A percentile compares a stretch with the other conserved stretches of the same genome.
phyloP scores from a whole-genome alignment of 2,888 invertebrate genomes.

The Lymantria dispar region DNA sequence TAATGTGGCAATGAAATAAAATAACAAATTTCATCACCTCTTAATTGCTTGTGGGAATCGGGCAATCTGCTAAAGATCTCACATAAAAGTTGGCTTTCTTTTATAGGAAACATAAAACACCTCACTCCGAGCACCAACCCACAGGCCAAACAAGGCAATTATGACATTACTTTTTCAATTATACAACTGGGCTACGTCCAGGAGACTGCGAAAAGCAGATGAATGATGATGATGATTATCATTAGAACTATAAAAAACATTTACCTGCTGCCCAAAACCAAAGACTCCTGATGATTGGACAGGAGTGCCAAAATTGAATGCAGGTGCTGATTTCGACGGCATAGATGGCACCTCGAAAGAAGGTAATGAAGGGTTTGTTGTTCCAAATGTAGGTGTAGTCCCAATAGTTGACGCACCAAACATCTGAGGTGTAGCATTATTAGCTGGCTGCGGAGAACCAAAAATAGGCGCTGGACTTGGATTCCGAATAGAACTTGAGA shows the following conservation, averaged over 20 bases:
- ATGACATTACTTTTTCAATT: no score
- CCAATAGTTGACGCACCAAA: slow-evolving; percentile 46
- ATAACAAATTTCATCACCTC: no score
- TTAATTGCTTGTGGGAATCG: no score
- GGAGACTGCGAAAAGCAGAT: neutral
- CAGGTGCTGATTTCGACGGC: slow-evolving; percentile 36
- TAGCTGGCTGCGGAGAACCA: slow-evolving; percentile 39
- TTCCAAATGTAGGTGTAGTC: slow-evolving; percentile 47
- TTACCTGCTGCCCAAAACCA: slow-evolving; percentile 70
- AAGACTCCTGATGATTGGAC: slow-evolving; percentile 47
- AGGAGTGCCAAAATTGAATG: slow-evolving; percentile 56
- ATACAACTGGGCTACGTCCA: neutral
- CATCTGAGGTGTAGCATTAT: slow-evolving; percentile 27
- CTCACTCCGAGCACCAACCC: no score
- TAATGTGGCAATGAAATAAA: no score
- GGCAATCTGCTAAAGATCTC: no score
- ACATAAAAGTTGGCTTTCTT: no score
- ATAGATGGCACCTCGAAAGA: slow-evolving; percentile 47
- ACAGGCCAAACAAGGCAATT: no score
- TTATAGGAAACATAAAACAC: no score
- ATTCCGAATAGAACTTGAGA: slow-evolving; percentile 39
- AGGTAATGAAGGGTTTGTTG: slow-evolving; percentile 40
- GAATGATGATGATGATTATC: neutral
- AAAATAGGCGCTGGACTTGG: slow-evolving; percentile 47
- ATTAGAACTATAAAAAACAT: slow-evolving; percentile 1